A percentile compares a stretch with the other conserved stretches of the same genome.
These are phyloP conservation scores for Planococcus citri DNA, from an alignment of 1,140 invertebrate genomes.

Conservation along the genomic window DNA sequence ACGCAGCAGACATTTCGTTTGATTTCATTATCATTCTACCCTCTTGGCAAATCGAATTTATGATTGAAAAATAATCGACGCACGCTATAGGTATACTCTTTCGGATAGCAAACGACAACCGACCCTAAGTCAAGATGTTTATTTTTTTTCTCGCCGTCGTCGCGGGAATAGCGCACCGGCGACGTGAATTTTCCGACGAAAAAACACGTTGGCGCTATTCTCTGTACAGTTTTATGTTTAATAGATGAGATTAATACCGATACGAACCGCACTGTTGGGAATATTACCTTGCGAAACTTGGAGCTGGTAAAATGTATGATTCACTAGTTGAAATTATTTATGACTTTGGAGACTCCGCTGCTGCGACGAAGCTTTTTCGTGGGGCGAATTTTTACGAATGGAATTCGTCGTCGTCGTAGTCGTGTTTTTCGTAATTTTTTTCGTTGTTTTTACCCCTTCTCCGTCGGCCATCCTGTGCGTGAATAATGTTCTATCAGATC, in stretches of 20 bases:
- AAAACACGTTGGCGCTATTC: neutral
- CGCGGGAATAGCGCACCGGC: neutral
- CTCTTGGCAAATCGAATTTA: neutral
- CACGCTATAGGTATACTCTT: too few relatives aligned
- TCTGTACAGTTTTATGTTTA: neutral
- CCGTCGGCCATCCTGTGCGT: too few relatives aligned
- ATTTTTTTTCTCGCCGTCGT: neutral
- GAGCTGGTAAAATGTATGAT: neutral
- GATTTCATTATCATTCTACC: neutral
- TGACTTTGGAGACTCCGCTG: constrained; percentile 1
- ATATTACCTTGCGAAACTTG: neutral
- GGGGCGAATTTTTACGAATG: neutral
- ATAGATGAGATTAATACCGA: neutral
- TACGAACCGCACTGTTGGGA: constrained; percentile 1
- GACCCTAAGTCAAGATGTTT: neutral
- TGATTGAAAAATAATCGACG: neutral
- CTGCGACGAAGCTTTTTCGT: neutral
- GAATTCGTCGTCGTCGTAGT: too few relatives aligned
- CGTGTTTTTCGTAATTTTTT: too few relatives aligned
- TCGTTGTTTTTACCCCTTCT: too few relatives aligned
- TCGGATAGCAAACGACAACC: neutral
- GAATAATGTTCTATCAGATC: too few relatives aligned
- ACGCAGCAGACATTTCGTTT: neutral
- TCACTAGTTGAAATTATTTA: constrained; percentile 3
- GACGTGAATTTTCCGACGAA: neutral